Evolutionary conservation across 1,140 invertebrate genomes (phyloP).

Genomic region (Ceratina japonica): DNA sequence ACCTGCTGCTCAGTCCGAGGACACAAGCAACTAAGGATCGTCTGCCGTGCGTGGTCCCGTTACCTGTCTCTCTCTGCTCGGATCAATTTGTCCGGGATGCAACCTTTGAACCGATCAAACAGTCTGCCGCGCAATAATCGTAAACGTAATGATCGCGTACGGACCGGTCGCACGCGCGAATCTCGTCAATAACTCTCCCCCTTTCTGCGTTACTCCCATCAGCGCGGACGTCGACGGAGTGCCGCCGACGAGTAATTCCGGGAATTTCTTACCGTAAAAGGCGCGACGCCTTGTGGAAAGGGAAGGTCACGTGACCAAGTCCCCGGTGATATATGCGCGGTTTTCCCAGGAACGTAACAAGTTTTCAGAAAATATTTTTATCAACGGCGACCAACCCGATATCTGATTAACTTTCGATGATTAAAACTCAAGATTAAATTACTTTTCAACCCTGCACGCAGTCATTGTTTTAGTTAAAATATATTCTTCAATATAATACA

Average conservation of each 20-base stretch:
- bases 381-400: not conserved
- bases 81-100: not conserved
- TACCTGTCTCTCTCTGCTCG: not conserved
- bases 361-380: not conserved
- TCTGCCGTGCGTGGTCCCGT: not conserved
- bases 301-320: constrained; percentile 63
- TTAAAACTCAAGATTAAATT: no score
- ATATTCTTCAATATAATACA: constrained; percentile 6
- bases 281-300: constrained; percentile 56
- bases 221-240: constrained; percentile 52
- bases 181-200: constrained; percentile 54
- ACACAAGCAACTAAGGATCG: constrained; percentile 30
- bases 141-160: constrained; percentile 35
- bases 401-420: not conserved
- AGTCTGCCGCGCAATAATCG: constrained; percentile 37
- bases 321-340: constrained; percentile 39
- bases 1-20: constrained; percentile 49
- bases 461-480: constrained; percentile 1
- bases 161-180: constrained; percentile 35
- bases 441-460: no score
- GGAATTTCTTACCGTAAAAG: constrained; percentile 73
- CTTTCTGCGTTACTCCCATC: constrained; percentile 55
- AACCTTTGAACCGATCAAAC: constrained; percentile 30
- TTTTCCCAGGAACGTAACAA: constrained; percentile 32
- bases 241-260: constrained; percentile 66